Evolutionary conservation across 2,888 invertebrate species (phyloP).

Genomic region (Drosophila prolongata): DNA sequence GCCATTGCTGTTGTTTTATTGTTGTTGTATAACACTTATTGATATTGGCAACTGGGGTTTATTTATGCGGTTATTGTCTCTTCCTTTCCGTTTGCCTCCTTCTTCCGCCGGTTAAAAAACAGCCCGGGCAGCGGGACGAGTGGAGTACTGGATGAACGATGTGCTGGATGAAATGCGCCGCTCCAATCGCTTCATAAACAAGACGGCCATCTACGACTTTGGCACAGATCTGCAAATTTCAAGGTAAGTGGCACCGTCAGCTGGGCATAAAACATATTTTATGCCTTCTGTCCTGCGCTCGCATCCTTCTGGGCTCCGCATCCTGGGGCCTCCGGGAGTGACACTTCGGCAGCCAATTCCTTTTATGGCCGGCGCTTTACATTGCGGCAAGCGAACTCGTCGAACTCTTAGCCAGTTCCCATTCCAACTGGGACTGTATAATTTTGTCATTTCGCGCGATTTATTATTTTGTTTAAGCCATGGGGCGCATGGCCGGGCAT

Average conservation of each 20-base stretch:
- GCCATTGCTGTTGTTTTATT: constrained; percentile 69
- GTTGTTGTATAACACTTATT: constrained; percentile 75
- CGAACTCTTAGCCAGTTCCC: constrained; percentile 6
- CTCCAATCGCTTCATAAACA: constrained; percentile 93
- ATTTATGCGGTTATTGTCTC: constrained; percentile 74
- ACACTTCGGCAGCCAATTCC: constrained; percentile 50
- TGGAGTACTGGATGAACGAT: constrained; percentile 96
- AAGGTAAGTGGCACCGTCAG: constrained; percentile 84
- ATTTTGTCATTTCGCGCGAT: constrained; percentile 82
- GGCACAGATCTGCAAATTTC: constrained; percentile 89
- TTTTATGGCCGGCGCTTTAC: constrained; percentile 80
- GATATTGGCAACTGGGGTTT: constrained; percentile 76
- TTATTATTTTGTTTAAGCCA: constrained; percentile 80
- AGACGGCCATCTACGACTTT: constrained; percentile 94
- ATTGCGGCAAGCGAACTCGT: constrained; percentile 44
- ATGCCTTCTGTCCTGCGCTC: constrained; percentile 27
- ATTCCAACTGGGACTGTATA: constrained; percentile 71
- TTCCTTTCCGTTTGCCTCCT: constrained; percentile 24
- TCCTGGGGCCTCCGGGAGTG: constrained; percentile 9
- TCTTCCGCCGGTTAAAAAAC: constrained; percentile 12
- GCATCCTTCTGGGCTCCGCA: constrained; percentile 6
- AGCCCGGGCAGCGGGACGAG: constrained; percentile 91
- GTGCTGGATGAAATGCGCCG: constrained; percentile 93
- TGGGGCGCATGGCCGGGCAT: constrained; percentile 61
- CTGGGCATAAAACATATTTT: constrained; percentile 62